These are phyloP conservation scores for Cotesia chilonis DNA, from an alignment of 1,140 invertebrate genomes.

Conservation along the genomic window DNA sequence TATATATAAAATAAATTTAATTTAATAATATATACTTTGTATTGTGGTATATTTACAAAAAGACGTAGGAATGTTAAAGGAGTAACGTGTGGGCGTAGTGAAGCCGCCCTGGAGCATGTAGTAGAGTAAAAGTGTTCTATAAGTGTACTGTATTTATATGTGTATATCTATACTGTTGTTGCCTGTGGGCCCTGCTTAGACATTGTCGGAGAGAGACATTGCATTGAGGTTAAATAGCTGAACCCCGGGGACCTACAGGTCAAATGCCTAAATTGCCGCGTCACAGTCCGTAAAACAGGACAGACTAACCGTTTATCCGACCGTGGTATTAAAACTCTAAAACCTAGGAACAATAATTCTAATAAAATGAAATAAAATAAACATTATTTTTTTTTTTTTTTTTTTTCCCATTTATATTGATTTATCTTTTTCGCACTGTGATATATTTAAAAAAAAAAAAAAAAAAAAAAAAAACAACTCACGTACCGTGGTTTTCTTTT, in stretches of 20 bases:
- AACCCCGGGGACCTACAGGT: conserved; percentile 56
- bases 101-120: conserved; percentile 8
- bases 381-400: neutral
- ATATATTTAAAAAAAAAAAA: neutral
- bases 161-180: too few species aligned
- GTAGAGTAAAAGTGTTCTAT: too few species aligned
- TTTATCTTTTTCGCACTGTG: neutral
- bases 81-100: conserved; percentile 45
- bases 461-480: too few species aligned
- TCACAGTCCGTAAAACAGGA: conserved; percentile 56
- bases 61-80: conserved; percentile 35
- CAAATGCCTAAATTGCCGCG: conserved; percentile 63
- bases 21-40: conserved; percentile 39
- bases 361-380: conserved; percentile 10
- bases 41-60: conserved; percentile 13
- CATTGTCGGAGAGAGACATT: conserved; percentile 55
- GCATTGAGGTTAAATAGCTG: conserved; percentile 59
- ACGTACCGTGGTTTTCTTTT: too few species aligned
- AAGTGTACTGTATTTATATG: too few species aligned
- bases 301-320: conserved; percentile 45
- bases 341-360: conserved; percentile 22
- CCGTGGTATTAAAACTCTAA: conserved; percentile 42
- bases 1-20: too few species aligned
- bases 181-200: too few species aligned
- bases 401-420: too few species aligned